Percentiles rank a stretch among this genome's conserved stretches.
These are phyloP conservation scores for Helobdella robusta DNA, from an alignment of 2,888 invertebrate genomes.

Conservation along the genomic window DNA sequence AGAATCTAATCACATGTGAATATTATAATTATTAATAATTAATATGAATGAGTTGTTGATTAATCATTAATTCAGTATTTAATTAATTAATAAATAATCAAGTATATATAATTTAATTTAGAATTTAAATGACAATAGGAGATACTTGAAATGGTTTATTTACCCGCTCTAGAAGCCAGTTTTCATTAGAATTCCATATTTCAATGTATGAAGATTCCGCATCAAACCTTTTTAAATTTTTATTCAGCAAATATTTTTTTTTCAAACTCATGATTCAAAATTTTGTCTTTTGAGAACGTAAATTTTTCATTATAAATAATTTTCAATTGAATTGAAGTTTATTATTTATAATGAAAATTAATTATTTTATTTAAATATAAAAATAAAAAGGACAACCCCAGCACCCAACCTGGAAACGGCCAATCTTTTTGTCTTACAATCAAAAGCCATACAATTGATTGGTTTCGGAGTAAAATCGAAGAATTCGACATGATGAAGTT, in stretches of 20 bases:
- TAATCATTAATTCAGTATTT: neutral
- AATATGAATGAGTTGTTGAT: neutral
- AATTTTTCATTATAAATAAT: neutral
- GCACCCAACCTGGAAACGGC: constrained; percentile 8
- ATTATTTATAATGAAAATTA: neutral
- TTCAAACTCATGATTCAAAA: neutral
- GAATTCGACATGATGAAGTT: neutral
- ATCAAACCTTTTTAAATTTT: neutral
- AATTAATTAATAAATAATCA: neutral
- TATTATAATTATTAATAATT: neutral
- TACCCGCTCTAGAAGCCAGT: too few species aligned
- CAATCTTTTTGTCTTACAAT: neutral
- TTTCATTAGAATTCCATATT: neutral
- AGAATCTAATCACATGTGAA: neutral
- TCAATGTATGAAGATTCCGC: neutral
- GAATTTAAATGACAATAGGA: too few species aligned
- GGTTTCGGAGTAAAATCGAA: constrained; percentile 13
- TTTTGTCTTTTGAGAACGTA: neutral
- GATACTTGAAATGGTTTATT: too few species aligned
- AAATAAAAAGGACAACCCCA: neutral
- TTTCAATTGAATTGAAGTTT: neutral
- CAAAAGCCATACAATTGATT: constrained; percentile 19
- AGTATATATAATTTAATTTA: too few species aligned
- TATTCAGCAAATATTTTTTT: neutral
- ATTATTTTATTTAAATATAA: neutral